A percentile compares a stretch with the other conserved stretches of the same genome.
phyloP scores from a whole-genome alignment of 64 coral and sea anemone species.

The Actinia equina region DNA sequence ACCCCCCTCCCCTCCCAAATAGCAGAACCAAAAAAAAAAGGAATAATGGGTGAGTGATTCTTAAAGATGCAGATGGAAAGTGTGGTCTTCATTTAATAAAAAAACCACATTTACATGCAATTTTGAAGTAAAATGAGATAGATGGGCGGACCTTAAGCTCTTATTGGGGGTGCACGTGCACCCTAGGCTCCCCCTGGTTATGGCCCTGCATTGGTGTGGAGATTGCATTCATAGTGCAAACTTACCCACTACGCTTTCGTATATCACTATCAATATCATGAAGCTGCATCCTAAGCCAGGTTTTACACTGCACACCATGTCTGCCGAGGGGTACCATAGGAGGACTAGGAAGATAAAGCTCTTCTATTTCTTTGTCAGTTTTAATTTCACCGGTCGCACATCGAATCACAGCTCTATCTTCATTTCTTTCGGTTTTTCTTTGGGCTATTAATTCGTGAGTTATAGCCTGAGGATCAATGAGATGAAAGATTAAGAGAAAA shows the following conservation, averaged over 20 bases:
- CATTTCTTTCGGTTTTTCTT: slow-evolving; percentile 61
- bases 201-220: no score
- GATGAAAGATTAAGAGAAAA: not conserved
- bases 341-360: slow-evolving; percentile 55
- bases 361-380: slow-evolving; percentile 68
- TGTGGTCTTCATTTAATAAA: no score
- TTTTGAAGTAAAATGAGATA: no score
- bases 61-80: no score
- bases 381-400: slow-evolving; percentile 74
- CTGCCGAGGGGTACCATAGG: slow-evolving; percentile 89
- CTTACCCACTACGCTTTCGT: slow-evolving; percentile 82
- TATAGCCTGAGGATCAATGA: slow-evolving; percentile 50
- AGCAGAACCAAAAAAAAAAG: no score
- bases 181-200: no score
- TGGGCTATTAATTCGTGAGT: slow-evolving; percentile 72
- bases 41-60: no score
- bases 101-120: no score
- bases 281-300: slow-evolving; percentile 93
- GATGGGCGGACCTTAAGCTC: no score
- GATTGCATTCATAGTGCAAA: not conserved
- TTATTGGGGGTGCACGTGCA: no score
- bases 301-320: slow-evolving; percentile 75
- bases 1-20: no score
- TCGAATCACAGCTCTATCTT: slow-evolving; percentile 79
- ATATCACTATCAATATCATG: slow-evolving; percentile 89